Evolutionary conservation across 2,888 invertebrate species (phyloP), one percentile per base, ranked within the genome.

Genomic region (Graphium colonna): DNA sequence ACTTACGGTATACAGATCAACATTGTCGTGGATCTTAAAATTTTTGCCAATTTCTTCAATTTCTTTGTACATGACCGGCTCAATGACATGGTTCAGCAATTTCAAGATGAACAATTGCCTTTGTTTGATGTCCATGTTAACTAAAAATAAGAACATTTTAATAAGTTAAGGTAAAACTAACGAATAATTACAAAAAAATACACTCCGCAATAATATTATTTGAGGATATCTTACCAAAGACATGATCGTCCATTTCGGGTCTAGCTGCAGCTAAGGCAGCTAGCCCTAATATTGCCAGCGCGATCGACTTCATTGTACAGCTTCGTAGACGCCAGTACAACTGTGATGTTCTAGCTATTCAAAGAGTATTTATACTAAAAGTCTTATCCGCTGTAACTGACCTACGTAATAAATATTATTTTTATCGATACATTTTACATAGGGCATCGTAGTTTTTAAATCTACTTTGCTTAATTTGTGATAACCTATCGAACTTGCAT

Each of bases 21-120:
- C 52, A 60, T 83, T 80, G 1, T 84, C 82, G 60, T 90, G 85
- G 44, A 89, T 76, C 52, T 83, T 82, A 59, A 76, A 90, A 63
- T 71, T 81, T 55, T 68, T 76, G 63, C 84, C 90, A 41, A 80
- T 64, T 36, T 88, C 85, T 58, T 73, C 74, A 47, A 89, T 76
- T 10, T 91, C 90, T 59, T 85, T 82, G 69, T 90, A 84, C 77
- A 85, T 79, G 36, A 82, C 75, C 12, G 82, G 81, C 49, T 87
- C 91, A 59, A 82, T 79, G 1, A 91, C 72, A 51, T 91, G 89
- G 71, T 91, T 91, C 52, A 91, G 74, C 16, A 92, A 71, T 59
- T 91, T 89, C 53, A 91, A 72, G 51, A 92, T 77, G 26, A 79
- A 71, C 44, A 84, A 71, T 73, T 92, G 92, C 61, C 75, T 84